Evolutionary conservation across 2,888 invertebrate species (phyloP), one percentile per base, ranked within the genome.

Genomic region (Dione juno): DNA sequence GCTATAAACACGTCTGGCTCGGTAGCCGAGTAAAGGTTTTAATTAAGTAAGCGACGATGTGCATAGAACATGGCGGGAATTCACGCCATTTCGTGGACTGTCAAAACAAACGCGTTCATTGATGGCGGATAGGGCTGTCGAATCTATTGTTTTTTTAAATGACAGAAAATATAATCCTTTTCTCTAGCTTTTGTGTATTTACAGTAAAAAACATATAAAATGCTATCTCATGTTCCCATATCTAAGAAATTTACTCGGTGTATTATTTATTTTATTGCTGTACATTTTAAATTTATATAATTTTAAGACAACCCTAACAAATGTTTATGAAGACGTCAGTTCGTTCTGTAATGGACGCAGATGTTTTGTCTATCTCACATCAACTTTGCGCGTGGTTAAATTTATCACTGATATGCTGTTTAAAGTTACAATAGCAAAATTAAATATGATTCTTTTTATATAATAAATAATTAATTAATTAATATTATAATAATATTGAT

Each of bases 21-120:
- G 54, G 75, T 73, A 75, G 73, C 66, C 61, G 35, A 69, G 73
- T 74, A 73, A 73, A 74, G 71, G 68, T 76, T 76, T 78, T 79
- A 79, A 80, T 81, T 79, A 78, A 76, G 78, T 76, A 74, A 75
- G 75, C 66, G 77, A 70, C 75, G 77, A 78, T 78, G 77, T 77
- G 78, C 71, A 71, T 70, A 69, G 67, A 71, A 71, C 76, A 77
- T 74, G 77, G 75, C 72, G 43, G 75, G 74, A 74, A 76, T 79
- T 75, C 80, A 78, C 75, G 79, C 79, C 77, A 77, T 80, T 78
- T 78, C 74, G 77, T 74, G 71, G 70, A 75, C 80, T 82, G 81
- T 85, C 81, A 82, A 84, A 84, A 84, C 80, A 84, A 79, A 80
- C 77, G 67, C 78, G 69, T 76, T 72, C 80, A 81, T 82, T 82